A percentile compares a stretch with the other conserved stretches of the same genome.
Conservation (phyloP, 2,888 invertebrate species). For the Boloria selene region DNA sequence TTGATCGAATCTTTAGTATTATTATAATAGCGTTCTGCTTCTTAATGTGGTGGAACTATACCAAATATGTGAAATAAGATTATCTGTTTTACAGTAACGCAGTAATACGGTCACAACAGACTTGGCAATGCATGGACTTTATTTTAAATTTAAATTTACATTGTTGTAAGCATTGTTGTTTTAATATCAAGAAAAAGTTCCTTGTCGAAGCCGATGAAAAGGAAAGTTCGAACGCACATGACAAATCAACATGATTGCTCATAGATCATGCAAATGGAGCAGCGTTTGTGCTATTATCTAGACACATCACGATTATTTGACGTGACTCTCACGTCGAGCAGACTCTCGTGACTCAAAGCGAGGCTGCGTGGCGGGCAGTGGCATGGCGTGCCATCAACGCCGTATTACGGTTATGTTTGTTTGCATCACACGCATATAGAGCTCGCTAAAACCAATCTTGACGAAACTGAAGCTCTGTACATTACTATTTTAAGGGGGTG, state of each 20-base stretch:
- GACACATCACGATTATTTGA: slow-evolving; percentile 56
- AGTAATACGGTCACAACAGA: slow-evolving; percentile 14
- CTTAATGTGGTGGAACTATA: slow-evolving; percentile 11
- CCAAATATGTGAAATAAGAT: slow-evolving; percentile 20
- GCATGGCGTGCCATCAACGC: slow-evolving; percentile 43
- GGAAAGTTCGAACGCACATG: slow-evolving; percentile 55
- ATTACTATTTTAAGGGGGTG: neutral
- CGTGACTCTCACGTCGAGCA: slow-evolving; percentile 54
- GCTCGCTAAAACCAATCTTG: slow-evolving; percentile 51
- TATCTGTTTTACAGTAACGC: slow-evolving; percentile 16
- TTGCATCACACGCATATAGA: slow-evolving; percentile 53
- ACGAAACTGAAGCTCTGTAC: slow-evolving; percentile 46
- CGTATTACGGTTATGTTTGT: slow-evolving; percentile 52
- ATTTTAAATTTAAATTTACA: neutral
- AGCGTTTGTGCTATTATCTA: slow-evolving; percentile 54
- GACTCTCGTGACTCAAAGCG: slow-evolving; percentile 45
- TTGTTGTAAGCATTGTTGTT: neutral
- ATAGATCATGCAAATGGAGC: slow-evolving; percentile 56
- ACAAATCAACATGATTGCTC: slow-evolving; percentile 52
- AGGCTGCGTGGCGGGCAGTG: slow-evolving; percentile 42
- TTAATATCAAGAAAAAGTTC: neutral
- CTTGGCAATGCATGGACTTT: slow-evolving; percentile 1
- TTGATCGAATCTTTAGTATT: slow-evolving; percentile 10
- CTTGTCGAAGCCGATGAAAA: slow-evolving; percentile 42
- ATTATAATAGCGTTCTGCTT: slow-evolving; percentile 1